phyloP scores from a whole-genome alignment of 2,888 invertebrate species.

The Macrosiphum euphorbiae region DNA sequence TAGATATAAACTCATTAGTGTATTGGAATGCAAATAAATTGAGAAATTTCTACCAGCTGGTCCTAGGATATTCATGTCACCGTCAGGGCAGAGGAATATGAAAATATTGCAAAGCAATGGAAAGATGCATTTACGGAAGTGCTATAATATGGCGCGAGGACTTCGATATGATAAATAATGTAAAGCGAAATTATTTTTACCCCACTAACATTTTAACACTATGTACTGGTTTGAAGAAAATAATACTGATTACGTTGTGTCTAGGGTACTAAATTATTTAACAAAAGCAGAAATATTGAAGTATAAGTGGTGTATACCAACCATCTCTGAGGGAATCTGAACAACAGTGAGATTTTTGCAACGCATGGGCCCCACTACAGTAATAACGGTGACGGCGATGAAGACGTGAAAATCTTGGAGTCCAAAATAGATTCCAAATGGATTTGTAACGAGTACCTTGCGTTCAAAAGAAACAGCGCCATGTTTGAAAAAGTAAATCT shows the following conservation, averaged over 20 bases:
- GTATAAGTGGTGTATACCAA: slow-evolving; percentile 83
- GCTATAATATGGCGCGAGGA: slow-evolving; percentile 92
- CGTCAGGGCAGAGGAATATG: slow-evolving; percentile 72
- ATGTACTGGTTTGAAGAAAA: too few species aligned
- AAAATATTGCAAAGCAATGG: too few species aligned
- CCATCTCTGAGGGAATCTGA: slow-evolving; percentile 82
- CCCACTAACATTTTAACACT: too few species aligned
- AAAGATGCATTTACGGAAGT: slow-evolving; percentile 71
- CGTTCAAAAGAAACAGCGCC: slow-evolving; percentile 78
- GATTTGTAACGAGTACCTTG: slow-evolving; percentile 84
- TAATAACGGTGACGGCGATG: slow-evolving; percentile 84
- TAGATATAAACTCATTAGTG: too few species aligned
- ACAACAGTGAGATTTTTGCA: slow-evolving; percentile 93
- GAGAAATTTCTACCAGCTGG: slow-evolving; percentile 78
- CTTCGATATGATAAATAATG: slow-evolving; percentile 72
- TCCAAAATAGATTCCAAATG: slow-evolving; percentile 82
- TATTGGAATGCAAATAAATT: too few species aligned
- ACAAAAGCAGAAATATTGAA: too few species aligned
- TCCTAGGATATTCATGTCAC: slow-evolving; percentile 74
- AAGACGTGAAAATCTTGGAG: slow-evolving; percentile 78
- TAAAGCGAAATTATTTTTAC: too few species aligned
- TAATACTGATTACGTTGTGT: too few species aligned
- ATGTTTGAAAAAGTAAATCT: slow-evolving; percentile 87
- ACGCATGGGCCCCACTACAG: slow-evolving; percentile 95
- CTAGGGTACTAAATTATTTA: too few species aligned